A percentile compares a stretch with the other conserved stretches of the same genome.
phyloP scores from a whole-genome alignment of 2,888 invertebrate genomes.

The Tetropium fuscum region DNA sequence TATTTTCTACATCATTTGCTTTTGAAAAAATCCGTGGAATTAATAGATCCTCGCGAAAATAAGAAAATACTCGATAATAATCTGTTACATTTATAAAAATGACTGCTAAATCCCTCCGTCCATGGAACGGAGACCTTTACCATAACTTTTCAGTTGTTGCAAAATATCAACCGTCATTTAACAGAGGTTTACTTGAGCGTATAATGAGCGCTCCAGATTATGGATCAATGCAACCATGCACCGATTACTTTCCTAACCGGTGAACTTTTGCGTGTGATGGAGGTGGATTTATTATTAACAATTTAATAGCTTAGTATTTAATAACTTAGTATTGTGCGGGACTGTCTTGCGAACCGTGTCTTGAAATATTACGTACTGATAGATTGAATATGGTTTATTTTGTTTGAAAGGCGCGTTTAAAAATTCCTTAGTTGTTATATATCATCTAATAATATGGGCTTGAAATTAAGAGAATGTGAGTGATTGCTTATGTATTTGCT shows the following conservation, averaged over 20 bases:
- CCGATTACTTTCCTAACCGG: constrained; percentile 29
- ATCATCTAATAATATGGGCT: background rate
- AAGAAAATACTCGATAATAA: no score
- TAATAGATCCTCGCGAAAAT: no score
- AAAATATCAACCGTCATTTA: constrained; percentile 46
- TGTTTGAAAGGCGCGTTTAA: no score
- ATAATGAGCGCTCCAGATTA: constrained; percentile 44
- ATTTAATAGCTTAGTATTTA: no score
- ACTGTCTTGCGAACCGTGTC: constrained; percentile 15
- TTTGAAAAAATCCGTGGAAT: no score
- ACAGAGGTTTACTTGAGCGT: constrained; percentile 37
- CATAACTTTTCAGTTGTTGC: constrained; percentile 30
- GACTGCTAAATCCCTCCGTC: background rate
- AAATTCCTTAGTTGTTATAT: no score
- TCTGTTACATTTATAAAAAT: no score
- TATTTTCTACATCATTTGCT: no score
- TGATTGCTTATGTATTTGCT: background rate
- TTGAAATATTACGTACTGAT: constrained; percentile 15
- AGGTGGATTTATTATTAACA: constrained; percentile 38
- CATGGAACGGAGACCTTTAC: constrained; percentile 6
- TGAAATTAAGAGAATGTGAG: background rate
- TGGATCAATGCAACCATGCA: constrained; percentile 17
- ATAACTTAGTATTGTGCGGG: constrained; percentile 28
- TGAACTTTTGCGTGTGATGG: constrained; percentile 30
- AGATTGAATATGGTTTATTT: no score